Base-by-base conservation (phyloP, 2,797 vertebrate species). In the Pangasius sanitwongsei region DNA sequence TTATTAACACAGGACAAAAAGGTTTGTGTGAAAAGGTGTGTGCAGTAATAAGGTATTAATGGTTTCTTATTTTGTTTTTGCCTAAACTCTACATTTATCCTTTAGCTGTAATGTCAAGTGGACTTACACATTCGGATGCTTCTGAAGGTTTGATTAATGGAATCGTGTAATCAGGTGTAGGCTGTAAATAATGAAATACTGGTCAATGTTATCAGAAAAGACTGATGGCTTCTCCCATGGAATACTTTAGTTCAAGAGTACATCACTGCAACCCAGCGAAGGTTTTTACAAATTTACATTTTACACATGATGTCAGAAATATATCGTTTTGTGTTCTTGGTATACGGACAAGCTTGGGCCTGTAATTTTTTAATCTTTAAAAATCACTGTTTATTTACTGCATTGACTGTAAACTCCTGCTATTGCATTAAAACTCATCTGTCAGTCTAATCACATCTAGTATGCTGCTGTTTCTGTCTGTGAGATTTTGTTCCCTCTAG, bases 401-500 rank as follows among this genome's bases (percentile, higher is more conserved):
- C 20, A 15, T 13, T 63, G 59, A 74, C n/a, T 23, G 5, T 25
- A 50, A 41, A 55, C 31, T 34, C 11, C 12, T 50, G 34, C 85
- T 50, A 48, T 31, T 70, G 61, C 48, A 77, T 28, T 25, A 55
- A 53, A 25, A 34, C 11, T 37, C 20, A 25, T 25, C 16, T 44
- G 50, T 59, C 20, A 59, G 6, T 67, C 4, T 20, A 53, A 23
- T 53, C 44, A 67, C 18, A 34, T 69, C 44, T 31, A 25, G n/a
- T 74, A 67, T 23, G 25, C 59, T 50, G 31, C 57, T 74, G 15
- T 67, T 55, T 57, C 65, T 48, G 41, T 44, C 34, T 57, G 28
- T 63, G 23, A 23, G 25, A 75, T 61, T 77, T 77, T 20, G 48
- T n/a, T 87, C 61, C 13, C 31, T 78, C 57, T 84, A 53, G 81